Evolutionary conservation across 1,140 invertebrate genomes (phyloP).

Genomic region (Physella acuta): DNA sequence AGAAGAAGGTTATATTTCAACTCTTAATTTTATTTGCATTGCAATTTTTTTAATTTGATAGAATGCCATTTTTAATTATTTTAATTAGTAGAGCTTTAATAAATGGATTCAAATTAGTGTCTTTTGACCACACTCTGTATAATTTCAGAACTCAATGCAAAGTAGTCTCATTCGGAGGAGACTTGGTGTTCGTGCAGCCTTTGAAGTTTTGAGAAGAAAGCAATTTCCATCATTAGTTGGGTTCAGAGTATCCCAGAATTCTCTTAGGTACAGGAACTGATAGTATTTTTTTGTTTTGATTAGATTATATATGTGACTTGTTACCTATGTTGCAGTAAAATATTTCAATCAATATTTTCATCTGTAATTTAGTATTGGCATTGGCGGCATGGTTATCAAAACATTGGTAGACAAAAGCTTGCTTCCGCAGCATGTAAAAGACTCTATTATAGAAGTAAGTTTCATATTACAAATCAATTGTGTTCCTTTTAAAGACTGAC

Average conservation of each 20-base stretch:
- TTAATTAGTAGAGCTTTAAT: background rate
- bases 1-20: background rate
- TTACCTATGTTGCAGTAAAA: background rate
- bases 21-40: constrained; percentile 3
- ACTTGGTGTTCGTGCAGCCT: constrained; percentile 54
- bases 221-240: no score
- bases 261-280: background rate
- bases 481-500: no score
- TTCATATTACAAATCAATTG: no score
- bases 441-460: constrained; percentile 1
- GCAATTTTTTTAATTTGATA: background rate
- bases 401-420: constrained; percentile 18
- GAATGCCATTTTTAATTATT: background rate
- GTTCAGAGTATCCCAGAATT: no score
- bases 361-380: constrained; percentile 14
- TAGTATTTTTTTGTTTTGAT: constrained; percentile 9
- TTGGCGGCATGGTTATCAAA: constrained; percentile 25
- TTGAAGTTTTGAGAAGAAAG: constrained; percentile 54
- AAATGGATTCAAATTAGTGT: no score
- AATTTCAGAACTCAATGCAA: constrained; percentile 54
- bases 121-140: no score
- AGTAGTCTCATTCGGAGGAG: constrained; percentile 49
- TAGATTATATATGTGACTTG: background rate
- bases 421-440: constrained; percentile 20
- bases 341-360: background rate